These are phyloP conservation scores for Sebastes vulpes DNA, from an alignment of 2,797 vertebrate species.

Conservation along the genomic window DNA sequence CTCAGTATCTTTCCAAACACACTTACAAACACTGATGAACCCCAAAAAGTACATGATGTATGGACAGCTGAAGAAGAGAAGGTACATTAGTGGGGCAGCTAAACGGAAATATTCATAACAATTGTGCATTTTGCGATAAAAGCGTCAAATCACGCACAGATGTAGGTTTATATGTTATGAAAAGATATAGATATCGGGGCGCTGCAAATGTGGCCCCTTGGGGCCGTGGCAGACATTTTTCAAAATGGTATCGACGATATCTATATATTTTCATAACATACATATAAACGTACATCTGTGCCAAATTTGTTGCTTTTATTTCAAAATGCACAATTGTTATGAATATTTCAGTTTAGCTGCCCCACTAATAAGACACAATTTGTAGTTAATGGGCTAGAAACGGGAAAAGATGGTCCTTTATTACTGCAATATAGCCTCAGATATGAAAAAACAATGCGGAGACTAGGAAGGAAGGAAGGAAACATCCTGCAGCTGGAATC, in stretches of 20 bases:
- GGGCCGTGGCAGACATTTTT: no score
- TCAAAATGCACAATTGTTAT: no score
- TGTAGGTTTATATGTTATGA: no score
- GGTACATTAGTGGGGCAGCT: not conserved
- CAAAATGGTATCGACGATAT: no score
- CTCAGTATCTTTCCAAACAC: conserved; percentile 6
- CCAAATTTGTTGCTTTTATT: no score
- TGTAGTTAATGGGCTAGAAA: not conserved
- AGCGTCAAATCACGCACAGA: no score
- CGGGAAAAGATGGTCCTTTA: not conserved
- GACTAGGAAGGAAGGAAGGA: not conserved
- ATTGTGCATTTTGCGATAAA: no score
- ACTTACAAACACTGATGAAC: conserved; percentile 2
- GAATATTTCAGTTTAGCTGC: no score
- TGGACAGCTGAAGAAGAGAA: not conserved
- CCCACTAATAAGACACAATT: not conserved
- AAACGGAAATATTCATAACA: rapidly evolving
- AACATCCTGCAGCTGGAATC: conserved; percentile 1
- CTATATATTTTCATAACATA: no score
- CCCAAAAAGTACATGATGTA: not conserved
- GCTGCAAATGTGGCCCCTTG: no score
- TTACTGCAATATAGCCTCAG: not conserved
- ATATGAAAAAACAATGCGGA: not conserved
- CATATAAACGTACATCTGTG: no score
- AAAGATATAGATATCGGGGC: no score